A percentile compares a stretch with the other conserved stretches of the same genome.
Evolutionary conservation across 2,888 invertebrate species (phyloP).

Genomic region (Drosophila emarginata): DNA sequence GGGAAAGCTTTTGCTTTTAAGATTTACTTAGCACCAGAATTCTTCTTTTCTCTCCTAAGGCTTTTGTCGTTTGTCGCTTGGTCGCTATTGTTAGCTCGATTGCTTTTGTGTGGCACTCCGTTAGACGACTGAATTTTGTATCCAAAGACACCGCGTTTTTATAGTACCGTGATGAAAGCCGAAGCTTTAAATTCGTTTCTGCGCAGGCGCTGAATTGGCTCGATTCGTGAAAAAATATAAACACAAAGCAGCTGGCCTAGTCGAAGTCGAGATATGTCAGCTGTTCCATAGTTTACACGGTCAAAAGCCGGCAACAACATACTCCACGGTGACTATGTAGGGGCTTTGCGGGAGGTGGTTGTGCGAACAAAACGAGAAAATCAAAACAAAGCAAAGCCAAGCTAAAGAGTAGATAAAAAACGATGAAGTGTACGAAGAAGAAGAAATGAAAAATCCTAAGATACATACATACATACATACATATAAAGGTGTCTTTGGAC

Average conservation of each 20-base stretch:
- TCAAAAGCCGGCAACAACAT: conserved; percentile 71
- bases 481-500: conserved; percentile 1
- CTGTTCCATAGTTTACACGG: conserved; percentile 46
- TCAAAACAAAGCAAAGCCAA: not conserved
- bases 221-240: conserved; percentile 56
- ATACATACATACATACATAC: no score
- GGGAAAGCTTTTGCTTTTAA: conserved; percentile 16
- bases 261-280: conserved; percentile 44
- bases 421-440: not conserved
- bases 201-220: conserved; percentile 51
- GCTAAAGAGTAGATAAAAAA: conserved; percentile 10
- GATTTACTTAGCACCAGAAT: conserved; percentile 48
- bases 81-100: conserved; percentile 38
- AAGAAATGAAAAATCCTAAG: conserved; percentile 3
- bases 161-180: conserved; percentile 51
- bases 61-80: conserved; percentile 8
- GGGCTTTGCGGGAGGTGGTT: not conserved
- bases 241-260: conserved; percentile 67
- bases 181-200: conserved; percentile 58
- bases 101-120: conserved; percentile 52
- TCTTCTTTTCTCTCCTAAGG: conserved; percentile 24
- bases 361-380: not conserved
- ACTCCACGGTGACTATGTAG: conserved; percentile 26
- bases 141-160: conserved; percentile 58
- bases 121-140: conserved; percentile 68